Percentiles rank a stretch among this genome's conserved stretches.
phyloP scores from a whole-genome alignment of 2,797 vertebrate genomes.

The Lutjanus campechanus region DNA sequence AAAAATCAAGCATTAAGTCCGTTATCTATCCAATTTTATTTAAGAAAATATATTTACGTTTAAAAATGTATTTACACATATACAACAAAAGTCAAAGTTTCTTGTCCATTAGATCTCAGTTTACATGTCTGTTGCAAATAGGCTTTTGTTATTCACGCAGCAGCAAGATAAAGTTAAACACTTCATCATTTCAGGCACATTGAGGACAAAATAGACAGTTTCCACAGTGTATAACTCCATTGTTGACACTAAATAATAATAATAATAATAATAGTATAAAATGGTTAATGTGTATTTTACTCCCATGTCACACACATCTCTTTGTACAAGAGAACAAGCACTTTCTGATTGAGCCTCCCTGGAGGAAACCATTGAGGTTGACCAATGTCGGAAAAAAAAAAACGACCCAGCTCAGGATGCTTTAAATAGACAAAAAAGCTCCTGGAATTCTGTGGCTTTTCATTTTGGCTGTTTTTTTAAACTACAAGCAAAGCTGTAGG shows the following conservation, averaged over 20 bases:
- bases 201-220: conserved; percentile 43
- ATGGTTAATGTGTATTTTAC: conserved; percentile 13
- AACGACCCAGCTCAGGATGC: neutral
- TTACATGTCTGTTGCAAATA: conserved; percentile 40
- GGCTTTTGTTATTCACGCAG: conserved; percentile 49
- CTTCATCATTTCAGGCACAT: conserved; percentile 72
- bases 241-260: conserved; percentile 25
- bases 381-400: neutral
- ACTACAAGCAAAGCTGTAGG: conserved; percentile 13
- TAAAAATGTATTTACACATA: conserved; percentile 63
- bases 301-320: neutral
- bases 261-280: conserved; percentile 27
- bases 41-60: conserved; percentile 77
- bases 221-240: conserved; percentile 29
- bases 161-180: conserved; percentile 56
- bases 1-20: neutral
- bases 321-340: conserved; percentile 21
- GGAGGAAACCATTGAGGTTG: conserved; percentile 37
- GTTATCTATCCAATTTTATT: conserved; percentile 68
- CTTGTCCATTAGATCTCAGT: conserved; percentile 25
- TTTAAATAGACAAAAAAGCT: conserved; percentile 19
- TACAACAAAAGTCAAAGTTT: conserved; percentile 37
- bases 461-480: conserved; percentile 12
- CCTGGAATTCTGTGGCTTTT: conserved; percentile 35
- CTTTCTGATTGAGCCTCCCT: conserved; percentile 1